A percentile compares a stretch with the other conserved stretches of the same genome.
phyloP scores from a whole-genome alignment of 2,113 vertebrate genomes.

The Arenaria interpres region DNA sequence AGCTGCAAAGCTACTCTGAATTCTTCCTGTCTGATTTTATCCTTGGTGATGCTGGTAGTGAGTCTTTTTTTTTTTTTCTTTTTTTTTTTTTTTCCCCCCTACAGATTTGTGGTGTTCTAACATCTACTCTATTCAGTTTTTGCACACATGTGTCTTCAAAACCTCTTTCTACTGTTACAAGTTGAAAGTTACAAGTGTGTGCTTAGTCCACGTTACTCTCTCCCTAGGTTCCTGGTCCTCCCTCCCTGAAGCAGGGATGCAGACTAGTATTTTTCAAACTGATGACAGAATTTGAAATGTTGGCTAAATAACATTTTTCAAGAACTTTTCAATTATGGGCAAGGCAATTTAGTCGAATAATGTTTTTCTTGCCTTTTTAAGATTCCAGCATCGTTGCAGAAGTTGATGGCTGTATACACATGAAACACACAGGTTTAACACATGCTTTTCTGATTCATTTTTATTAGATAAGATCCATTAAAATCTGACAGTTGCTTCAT shows the following conservation, averaged over 20 bases:
- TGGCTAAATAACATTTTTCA: not conserved
- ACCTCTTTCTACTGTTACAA: not conserved
- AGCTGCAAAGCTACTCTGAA: not conserved
- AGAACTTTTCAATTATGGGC: not conserved
- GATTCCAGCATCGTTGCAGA: not conserved
- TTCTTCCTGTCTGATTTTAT: not conserved
- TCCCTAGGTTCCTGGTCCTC: not conserved
- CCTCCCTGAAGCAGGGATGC: not conserved
- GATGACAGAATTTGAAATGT: not conserved
- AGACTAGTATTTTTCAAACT: not conserved
- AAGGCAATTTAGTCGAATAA: not conserved
- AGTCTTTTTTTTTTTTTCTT: not conserved
- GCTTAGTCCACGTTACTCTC: fast-evolving
- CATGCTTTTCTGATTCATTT: not conserved
- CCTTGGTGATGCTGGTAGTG: not conserved
- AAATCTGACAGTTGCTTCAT: not conserved
- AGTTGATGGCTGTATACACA: not conserved
- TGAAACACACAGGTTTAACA: not conserved
- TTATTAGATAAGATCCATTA: not conserved
- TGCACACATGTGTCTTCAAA: not conserved
- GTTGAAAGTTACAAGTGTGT: not conserved
- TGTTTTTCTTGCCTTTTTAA: not conserved
- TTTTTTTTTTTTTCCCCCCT: not conserved
- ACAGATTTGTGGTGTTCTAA: not conserved
- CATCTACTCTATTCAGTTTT: not conserved